Percentiles rank a stretch among this genome's conserved stretches.
phyloP scores from a whole-genome alignment of 2,888 invertebrate species.

The Clistopyga incitator region DNA sequence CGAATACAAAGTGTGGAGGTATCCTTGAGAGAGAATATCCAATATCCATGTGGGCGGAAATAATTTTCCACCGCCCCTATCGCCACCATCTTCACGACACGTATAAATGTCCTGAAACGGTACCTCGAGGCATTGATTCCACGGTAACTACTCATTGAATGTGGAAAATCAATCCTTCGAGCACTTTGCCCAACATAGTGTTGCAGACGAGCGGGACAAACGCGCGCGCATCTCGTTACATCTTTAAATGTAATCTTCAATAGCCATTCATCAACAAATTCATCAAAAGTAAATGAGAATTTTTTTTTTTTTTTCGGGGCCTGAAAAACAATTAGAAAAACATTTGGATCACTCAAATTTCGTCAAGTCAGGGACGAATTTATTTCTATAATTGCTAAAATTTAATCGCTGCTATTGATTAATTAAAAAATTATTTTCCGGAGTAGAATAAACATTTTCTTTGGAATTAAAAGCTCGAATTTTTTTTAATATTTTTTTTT shows the following conservation, averaged over 20 bases:
- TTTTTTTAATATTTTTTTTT: too few species aligned
- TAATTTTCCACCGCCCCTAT: constrained; percentile 16
- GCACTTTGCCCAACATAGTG: constrained; percentile 10
- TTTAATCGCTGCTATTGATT: too few species aligned
- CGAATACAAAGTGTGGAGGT: neutral
- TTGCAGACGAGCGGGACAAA: neutral
- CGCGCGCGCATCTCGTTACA: constrained; percentile 28
- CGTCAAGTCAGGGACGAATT: too few species aligned
- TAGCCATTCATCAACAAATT: neutral
- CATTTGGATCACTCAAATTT: too few species aligned
- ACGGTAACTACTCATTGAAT: constrained; percentile 45
- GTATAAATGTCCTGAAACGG: constrained; percentile 16
- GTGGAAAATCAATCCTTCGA: constrained; percentile 60
- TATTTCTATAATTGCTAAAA: too few species aligned
- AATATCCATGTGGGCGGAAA: constrained; percentile 33
- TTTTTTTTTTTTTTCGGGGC: too few species aligned
- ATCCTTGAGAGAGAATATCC: constrained; percentile 37
- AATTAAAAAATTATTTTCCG: too few species aligned
- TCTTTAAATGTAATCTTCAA: constrained; percentile 2
- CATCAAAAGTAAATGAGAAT: too few species aligned
- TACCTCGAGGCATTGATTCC: constrained; percentile 16
- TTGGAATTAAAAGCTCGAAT: too few species aligned
- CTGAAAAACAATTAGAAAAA: too few species aligned
- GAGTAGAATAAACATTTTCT: too few species aligned
- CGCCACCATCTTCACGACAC: neutral